phyloP scores from a whole-genome alignment of 2,888 invertebrate species.

The Cantharis nigra region DNA sequence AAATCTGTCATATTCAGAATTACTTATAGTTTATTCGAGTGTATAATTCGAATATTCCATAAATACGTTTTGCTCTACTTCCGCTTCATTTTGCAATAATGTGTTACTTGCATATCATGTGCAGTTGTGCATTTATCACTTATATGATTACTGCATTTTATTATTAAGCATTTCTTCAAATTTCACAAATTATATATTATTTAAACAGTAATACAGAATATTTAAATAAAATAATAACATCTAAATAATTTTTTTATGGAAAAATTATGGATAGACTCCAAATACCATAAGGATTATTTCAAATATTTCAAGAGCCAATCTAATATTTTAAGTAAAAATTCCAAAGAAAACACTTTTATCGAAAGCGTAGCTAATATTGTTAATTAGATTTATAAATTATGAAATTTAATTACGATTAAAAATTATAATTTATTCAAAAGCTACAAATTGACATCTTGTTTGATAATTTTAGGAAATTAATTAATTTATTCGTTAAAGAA shows the following conservation, averaged over 20 bases:
- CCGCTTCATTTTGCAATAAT: conserved; percentile 41
- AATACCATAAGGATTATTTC: no score
- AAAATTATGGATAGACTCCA: no score
- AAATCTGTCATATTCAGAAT: conserved; percentile 31
- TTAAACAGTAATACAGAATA: no score
- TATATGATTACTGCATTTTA: conserved; percentile 17
- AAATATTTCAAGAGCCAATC: no score
- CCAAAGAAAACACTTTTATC: background rate
- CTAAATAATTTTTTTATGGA: no score
- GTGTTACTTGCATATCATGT: conserved; percentile 34
- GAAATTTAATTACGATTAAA: background rate
- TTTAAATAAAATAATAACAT: no score
- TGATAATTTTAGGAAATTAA: background rate
- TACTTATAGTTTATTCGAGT: conserved; percentile 33
- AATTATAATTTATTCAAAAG: background rate
- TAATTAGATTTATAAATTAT: background rate
- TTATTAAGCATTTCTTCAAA: no score
- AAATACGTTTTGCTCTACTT: conserved; percentile 38
- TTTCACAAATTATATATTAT: no score
- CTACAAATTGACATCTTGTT: background rate
- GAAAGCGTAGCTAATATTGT: background rate
- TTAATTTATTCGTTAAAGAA: background rate
- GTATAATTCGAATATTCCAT: conserved; percentile 42
- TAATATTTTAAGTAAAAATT: background rate
- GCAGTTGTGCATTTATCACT: conserved; percentile 39